Evolutionary conservation across 2,797 vertebrate species (phyloP), one percentile per base, ranked within the genome.

Genomic region (Scarus forsteni): DNA sequence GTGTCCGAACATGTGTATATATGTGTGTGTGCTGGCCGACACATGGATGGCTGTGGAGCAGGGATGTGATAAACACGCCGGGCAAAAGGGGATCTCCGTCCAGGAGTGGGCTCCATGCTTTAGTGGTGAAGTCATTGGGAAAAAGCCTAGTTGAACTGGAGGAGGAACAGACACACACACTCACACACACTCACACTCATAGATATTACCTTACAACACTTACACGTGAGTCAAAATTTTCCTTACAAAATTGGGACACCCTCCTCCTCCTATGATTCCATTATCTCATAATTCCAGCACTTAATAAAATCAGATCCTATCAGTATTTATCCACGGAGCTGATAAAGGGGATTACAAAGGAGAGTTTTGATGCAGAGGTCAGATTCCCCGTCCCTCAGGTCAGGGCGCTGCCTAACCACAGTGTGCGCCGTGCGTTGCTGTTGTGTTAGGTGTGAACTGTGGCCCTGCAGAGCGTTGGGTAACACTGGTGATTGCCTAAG

Each of bases 111-210:
- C 87, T 88, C 80, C 88, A 87, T 95, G 85, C 89, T 92, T 94
- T 82, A 77, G 89, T 82, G 86, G 79, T 95, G 94, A 94, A 90
- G 92, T 95, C 94, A 95, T 88, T 70, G 87, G 91, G 92, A 93
- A 93, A 92, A 88, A 84, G 90, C 83, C 86, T 52, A 68, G 85
- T 89, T 80, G 77, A 89, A 85, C 80, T 75, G 78, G 85, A 88
- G 89, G 83, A 88, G 81, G 82, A 89, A 89, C 68, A 87, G 51
- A 85, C 48, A 46, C 66, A 74, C 74, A 74, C 66, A 74, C 70
- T 59, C 70, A 75, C 53, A 70, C 57, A 74, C 64, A 62, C 58
- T 64, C 77, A 79, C 66, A 74, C 43, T 66, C 15, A 77, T 42
- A 69, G 56, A 85, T 80, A 86, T 88, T 82, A 86, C 85, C 80